phyloP scores from a whole-genome alignment of 2,113 vertebrate genomes.

The Silurus meridionalis region DNA sequence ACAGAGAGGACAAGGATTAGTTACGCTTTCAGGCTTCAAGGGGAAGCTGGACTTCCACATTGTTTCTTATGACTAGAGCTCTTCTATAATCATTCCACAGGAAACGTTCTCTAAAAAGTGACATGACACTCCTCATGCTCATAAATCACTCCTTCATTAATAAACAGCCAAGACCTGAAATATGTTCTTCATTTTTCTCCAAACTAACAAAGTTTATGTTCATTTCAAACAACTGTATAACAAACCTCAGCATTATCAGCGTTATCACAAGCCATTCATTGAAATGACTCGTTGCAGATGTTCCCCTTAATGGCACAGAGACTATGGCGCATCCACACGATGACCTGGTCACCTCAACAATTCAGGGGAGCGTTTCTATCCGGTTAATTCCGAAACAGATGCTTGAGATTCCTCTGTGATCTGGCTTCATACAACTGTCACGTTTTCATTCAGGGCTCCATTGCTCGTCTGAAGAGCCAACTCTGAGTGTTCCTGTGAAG shows the following conservation, averaged over 20 bases:
- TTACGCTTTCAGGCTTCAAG: not conserved
- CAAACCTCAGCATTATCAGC: not conserved
- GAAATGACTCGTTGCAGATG: not conserved
- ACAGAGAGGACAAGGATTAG: not conserved
- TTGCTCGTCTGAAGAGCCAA: not conserved
- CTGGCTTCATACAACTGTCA: not conserved
- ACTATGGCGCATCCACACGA: no score
- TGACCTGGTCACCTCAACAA: no score
- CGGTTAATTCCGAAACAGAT: not conserved
- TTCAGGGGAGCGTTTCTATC: not conserved
- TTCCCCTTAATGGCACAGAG: not conserved
- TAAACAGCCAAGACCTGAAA: not conserved
- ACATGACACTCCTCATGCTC: not conserved
- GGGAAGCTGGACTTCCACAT: not conserved
- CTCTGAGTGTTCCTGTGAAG: not conserved
- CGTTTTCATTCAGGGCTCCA: not conserved
- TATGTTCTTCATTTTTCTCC: not conserved
- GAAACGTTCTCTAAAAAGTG: no score
- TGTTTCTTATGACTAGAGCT: not conserved
- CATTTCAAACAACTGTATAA: not conserved
- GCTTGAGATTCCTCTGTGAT: constrained; percentile 19
- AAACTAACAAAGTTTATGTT: not conserved
- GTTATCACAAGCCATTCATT: not conserved
- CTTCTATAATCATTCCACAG: no score
- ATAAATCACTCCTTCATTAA: not conserved